A percentile compares a stretch with the other conserved stretches of the same genome.
Conservation (phyloP, 2,888 invertebrate species). For the Leptopterna dolabrata region DNA sequence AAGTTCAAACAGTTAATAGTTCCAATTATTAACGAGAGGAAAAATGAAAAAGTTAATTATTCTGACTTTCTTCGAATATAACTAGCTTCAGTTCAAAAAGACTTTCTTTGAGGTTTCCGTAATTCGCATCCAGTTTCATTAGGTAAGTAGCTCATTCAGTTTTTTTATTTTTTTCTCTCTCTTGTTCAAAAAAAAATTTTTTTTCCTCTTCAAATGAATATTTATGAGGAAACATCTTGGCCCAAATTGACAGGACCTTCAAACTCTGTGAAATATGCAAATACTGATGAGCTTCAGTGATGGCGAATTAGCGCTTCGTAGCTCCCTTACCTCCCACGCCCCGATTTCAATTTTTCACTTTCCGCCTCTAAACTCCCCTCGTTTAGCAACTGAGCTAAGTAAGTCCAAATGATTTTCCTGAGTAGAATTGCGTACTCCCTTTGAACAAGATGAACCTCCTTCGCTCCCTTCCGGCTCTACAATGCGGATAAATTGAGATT, state of each 20-base stretch:
- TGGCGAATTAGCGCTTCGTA: background rate
- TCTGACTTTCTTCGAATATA: too few species aligned
- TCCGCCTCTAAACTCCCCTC: background rate
- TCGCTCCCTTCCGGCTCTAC: too few species aligned
- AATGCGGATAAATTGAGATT: background rate
- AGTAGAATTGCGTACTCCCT: background rate
- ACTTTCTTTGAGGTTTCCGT: too few species aligned
- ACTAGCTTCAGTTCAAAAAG: too few species aligned
- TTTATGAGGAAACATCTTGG: background rate
- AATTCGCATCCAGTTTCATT: too few species aligned
- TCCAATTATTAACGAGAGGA: too few species aligned
- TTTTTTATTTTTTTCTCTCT: background rate
- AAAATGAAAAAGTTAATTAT: too few species aligned
- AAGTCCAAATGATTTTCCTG: background rate
- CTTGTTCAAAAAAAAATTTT: background rate
- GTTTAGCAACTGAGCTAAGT: background rate
- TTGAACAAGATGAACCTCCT: background rate
- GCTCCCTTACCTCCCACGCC: background rate
- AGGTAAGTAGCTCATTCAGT: background rate
- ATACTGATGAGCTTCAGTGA: slow-evolving; percentile 1
- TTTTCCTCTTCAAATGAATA: background rate
- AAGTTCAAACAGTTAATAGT: too few species aligned
- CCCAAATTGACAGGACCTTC: background rate
- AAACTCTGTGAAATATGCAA: background rate
- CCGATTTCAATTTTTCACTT: background rate